A percentile compares a stretch with the other conserved stretches of the same genome.
Conservation (phyloP, 2,797 vertebrate species). For the Pyrocephalus nanus region DNA sequence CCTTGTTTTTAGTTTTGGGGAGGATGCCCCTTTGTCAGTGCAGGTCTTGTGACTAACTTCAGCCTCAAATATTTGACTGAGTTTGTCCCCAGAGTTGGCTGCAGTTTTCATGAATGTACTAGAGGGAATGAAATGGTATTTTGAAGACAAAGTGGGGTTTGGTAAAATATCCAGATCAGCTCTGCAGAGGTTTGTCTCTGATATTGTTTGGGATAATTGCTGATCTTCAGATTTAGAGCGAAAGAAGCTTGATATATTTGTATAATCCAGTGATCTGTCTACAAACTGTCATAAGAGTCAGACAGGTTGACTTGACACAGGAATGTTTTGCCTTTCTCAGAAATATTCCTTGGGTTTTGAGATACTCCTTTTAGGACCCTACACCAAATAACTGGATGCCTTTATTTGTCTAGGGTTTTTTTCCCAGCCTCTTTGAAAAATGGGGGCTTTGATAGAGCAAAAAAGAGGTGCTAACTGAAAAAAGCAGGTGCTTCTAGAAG, state of each 20-base stretch:
- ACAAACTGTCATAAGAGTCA: background rate
- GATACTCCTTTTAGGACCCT: background rate
- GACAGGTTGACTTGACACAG: background rate
- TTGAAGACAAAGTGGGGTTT: background rate
- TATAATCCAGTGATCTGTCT: background rate
- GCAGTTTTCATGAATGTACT: background rate
- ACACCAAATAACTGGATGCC: background rate
- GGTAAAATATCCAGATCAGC: background rate
- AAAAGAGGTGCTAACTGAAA: background rate
- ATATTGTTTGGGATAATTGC: background rate
- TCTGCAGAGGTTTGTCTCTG: background rate
- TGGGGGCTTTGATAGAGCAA: background rate
- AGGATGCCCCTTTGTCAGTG: background rate
- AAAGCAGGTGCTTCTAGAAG: background rate
- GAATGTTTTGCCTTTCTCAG: background rate
- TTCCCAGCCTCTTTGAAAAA: background rate
- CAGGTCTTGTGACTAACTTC: background rate
- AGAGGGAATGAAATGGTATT: background rate
- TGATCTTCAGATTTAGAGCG: background rate
- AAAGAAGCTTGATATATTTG: background rate
- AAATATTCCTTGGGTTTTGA: background rate
- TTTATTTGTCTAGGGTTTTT: background rate
- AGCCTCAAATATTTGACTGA: background rate
- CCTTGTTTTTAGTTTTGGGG: background rate
- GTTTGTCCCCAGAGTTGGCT: background rate